phyloP scores from a whole-genome alignment of 2,797 vertebrate genomes.

The Chloroceryle inda region DNA sequence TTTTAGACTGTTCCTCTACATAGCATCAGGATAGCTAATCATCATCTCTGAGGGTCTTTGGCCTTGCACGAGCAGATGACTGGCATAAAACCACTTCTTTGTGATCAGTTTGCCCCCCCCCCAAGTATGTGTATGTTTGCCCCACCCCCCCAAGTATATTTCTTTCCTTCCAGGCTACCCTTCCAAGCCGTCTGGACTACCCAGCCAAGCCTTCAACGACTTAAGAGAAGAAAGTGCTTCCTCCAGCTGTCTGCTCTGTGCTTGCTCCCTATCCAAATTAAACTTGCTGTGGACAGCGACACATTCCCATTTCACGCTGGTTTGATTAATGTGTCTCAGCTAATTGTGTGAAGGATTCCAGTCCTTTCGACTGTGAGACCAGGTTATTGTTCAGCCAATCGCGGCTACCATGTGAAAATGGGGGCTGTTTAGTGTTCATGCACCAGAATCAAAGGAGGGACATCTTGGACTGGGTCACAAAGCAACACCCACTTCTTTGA shows the following conservation, averaged over 20 bases:
- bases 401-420: constrained; percentile 81
- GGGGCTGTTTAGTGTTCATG: constrained; percentile 76
- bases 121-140: background rate
- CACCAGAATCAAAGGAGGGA: constrained; percentile 78
- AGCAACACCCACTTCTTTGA: constrained; percentile 86
- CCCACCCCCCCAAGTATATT: background rate
- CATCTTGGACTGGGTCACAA: constrained; percentile 79
- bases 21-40: background rate
- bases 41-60: background rate
- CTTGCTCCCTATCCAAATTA: constrained; percentile 45
- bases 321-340: constrained; percentile 86
- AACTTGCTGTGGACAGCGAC: constrained; percentile 60
- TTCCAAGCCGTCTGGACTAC: background rate
- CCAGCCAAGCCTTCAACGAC: background rate
- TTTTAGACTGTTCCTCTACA: background rate
- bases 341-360: constrained; percentile 84
- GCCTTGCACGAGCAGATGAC: background rate
- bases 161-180: background rate
- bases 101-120: background rate
- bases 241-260: constrained; percentile 54
- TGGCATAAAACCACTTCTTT: background rate
- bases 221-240: constrained; percentile 40
- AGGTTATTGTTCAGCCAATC: constrained; percentile 81
- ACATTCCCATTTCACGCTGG: constrained; percentile 73
- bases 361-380: constrained; percentile 78